Percentiles rank a stretch among this genome's conserved stretches.
Evolutionary conservation across 2,113 vertebrate species (phyloP).

Genomic region (Apteryx owenii): DNA sequence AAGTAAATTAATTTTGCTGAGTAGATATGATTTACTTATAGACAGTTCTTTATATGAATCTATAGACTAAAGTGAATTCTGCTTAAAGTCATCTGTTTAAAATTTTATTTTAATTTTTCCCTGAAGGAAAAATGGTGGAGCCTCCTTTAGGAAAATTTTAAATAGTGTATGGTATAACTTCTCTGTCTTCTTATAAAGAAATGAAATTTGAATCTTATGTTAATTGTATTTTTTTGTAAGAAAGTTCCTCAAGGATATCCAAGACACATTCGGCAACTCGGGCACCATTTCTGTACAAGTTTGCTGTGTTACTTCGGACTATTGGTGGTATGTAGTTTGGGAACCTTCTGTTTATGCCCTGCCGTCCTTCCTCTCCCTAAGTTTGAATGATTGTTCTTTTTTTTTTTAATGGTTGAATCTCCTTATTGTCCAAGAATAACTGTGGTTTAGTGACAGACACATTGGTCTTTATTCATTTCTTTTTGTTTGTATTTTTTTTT

Average conservation of each 20-base stretch:
- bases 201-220: not conserved
- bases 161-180: not conserved
- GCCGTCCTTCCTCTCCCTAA: fast-evolving
- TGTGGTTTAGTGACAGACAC: not conserved
- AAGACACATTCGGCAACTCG: not conserved
- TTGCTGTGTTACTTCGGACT: not conserved
- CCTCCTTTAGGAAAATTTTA: not conserved
- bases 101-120: not conserved
- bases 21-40: not conserved
- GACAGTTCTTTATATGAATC: not conserved
- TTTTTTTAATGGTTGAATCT: not conserved
- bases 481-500: not conserved
- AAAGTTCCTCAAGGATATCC: not conserved
- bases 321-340: not conserved
- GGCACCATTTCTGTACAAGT: not conserved
- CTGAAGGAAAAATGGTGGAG: not conserved
- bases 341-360: not conserved
- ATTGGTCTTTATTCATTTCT: not conserved
- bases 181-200: not conserved
- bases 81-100: not conserved
- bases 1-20: not conserved
- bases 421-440: not conserved
- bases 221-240: not conserved
- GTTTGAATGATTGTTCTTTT: not conserved
- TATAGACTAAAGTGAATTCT: not conserved